These are phyloP conservation scores for Seira ritae DNA, from an alignment of 2,888 invertebrate species.

Conservation along the genomic window DNA sequence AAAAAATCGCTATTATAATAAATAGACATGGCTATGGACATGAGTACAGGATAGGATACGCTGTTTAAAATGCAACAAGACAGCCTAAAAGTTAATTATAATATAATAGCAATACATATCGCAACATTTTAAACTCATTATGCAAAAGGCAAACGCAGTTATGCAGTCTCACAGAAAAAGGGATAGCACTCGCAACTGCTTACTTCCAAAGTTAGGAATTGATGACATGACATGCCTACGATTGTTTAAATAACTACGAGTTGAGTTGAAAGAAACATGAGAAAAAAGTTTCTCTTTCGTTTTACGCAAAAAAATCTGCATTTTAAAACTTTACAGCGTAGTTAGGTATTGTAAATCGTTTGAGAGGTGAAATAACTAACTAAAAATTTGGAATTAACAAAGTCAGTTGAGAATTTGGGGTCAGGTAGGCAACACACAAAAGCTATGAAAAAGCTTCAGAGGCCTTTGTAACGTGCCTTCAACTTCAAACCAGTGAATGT, in stretches of 20 bases:
- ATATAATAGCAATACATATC: not conserved
- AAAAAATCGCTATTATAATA: not conserved
- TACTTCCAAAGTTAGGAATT: too few species aligned
- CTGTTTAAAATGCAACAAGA: not conserved
- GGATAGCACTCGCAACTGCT: too few species aligned
- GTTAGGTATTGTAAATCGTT: not conserved
- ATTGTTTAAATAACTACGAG: not conserved
- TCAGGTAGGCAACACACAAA: not conserved
- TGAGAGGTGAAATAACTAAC: too few species aligned
- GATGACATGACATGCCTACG: not conserved
- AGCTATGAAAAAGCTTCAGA: too few species aligned
- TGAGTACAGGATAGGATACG: not conserved
- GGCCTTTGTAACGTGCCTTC: too few species aligned
- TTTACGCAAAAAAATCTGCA: not conserved
- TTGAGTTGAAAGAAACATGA: not conserved
- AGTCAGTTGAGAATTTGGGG: not conserved
- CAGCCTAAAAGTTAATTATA: not conserved
- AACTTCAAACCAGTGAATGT: too few species aligned
- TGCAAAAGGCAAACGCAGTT: not conserved
- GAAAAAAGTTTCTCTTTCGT: slow-evolving; percentile 6
- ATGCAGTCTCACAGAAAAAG: not conserved
- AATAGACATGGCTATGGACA: too few species aligned
- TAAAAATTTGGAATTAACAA: not conserved
- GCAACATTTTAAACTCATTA: not conserved
- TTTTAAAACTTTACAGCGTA: not conserved